Percentiles rank a stretch among this genome's conserved stretches.
Conservation (phyloP, 2,888 invertebrate species). For the Cyrtodaria siliqua region DNA sequence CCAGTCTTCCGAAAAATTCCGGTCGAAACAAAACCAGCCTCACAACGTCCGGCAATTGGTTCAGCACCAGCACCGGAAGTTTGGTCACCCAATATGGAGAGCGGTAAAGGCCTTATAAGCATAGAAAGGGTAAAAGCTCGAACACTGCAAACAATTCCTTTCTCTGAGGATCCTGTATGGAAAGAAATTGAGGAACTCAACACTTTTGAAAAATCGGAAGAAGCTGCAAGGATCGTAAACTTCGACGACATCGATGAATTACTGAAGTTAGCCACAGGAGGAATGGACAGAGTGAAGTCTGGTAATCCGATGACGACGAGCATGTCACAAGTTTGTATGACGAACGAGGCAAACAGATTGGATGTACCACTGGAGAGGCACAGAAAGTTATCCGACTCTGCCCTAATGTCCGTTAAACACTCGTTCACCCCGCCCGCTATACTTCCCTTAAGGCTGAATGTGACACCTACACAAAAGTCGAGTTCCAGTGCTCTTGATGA, state of each 20-base stretch:
- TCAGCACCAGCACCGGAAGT: conserved; percentile 60
- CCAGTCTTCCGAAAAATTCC: conserved; percentile 9
- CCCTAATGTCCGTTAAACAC: conserved; percentile 38
- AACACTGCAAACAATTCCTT: conserved; percentile 81
- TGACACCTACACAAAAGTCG: conserved; percentile 57
- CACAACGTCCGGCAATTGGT: background rate
- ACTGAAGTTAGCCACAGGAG: conserved; percentile 54
- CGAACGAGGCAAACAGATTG: conserved; percentile 31
- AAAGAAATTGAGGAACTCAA: conserved; percentile 81
- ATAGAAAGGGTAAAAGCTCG: conserved; percentile 80
- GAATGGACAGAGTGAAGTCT: conserved; percentile 10
- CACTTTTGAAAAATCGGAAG: conserved; percentile 70
- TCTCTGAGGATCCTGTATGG: conserved; percentile 82
- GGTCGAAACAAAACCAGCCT: conserved; percentile 4
- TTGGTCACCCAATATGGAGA: conserved; percentile 82
- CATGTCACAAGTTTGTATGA: conserved; percentile 13
- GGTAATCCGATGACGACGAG: conserved; percentile 40
- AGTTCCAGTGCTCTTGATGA: conserved; percentile 79
- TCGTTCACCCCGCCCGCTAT: conserved; percentile 76
- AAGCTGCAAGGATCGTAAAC: conserved; percentile 30
- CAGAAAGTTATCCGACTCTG: conserved; percentile 38
- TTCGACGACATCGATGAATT: conserved; percentile 63
- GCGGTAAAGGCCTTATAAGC: conserved; percentile 78
- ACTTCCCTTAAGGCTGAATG: conserved; percentile 73
- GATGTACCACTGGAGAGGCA: conserved; percentile 3